Percentiles rank a stretch among this genome's conserved stretches.
phyloP scores from a whole-genome alignment of 2,113 vertebrate genomes.

The Corythornis madagascariensis region DNA sequence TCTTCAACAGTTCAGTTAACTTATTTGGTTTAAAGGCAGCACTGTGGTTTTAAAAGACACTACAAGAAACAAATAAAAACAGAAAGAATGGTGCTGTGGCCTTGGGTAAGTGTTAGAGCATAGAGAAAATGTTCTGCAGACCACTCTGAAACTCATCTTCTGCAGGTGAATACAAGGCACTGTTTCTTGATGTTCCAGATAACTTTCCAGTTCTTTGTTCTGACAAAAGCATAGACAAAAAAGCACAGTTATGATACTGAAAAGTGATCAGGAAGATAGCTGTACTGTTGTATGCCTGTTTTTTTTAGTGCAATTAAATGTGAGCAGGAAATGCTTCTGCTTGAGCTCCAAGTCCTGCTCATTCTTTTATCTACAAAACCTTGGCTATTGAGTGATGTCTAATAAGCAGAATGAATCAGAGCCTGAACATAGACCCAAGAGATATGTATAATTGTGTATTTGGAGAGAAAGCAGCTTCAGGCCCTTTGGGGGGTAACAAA shows the following conservation, averaged over 20 bases:
- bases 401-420: background rate
- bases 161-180: background rate
- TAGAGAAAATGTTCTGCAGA: background rate
- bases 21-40: background rate
- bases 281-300: background rate
- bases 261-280: background rate
- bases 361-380: background rate
- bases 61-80: background rate
- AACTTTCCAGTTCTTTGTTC: background rate
- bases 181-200: background rate
- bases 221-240: background rate
- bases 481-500: background rate
- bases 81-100: background rate
- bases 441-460: background rate
- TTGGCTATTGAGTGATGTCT: background rate
- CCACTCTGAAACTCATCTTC: background rate
- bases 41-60: background rate
- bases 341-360: background rate
- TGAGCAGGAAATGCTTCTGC: background rate
- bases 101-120: background rate
- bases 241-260: background rate
- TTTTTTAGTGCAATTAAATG: fast-evolving
- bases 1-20: background rate
- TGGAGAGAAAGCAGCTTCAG: background rate
- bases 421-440: background rate